phyloP scores from a whole-genome alignment of 2,113 vertebrate genomes.

The Heterocephalus glaber region DNA sequence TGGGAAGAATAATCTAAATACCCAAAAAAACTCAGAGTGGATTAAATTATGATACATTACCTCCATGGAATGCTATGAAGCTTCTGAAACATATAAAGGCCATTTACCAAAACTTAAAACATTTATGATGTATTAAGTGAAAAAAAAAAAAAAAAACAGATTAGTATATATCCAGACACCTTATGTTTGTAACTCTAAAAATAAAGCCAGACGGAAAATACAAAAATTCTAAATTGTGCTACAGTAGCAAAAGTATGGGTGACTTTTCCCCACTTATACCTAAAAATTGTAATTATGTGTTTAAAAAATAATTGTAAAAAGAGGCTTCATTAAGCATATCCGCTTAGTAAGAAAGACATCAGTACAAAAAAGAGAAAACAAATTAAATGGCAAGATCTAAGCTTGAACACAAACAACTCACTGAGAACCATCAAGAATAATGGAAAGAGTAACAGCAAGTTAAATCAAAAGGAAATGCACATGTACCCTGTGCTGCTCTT shows the following conservation, averaged over 20 bases:
- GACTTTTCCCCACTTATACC: background rate
- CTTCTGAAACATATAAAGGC: background rate
- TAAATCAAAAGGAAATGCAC: background rate
- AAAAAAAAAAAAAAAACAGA: background rate
- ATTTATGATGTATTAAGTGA: background rate
- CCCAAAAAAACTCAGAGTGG: background rate
- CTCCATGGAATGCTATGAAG: background rate
- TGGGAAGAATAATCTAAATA: background rate
- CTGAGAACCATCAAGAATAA: background rate
- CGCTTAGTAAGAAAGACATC: background rate
- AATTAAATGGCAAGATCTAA: background rate
- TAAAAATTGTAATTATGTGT: background rate
- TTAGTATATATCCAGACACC: background rate
- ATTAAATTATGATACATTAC: background rate
- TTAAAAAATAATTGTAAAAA: conserved; percentile 12
- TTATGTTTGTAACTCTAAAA: background rate
- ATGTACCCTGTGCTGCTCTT: background rate
- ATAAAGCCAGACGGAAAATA: background rate
- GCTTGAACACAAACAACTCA: background rate
- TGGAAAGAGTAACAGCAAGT: background rate
- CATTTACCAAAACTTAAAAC: background rate
- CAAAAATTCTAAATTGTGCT: background rate
- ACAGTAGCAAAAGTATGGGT: background rate
- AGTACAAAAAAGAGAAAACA: background rate
- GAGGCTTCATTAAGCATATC: background rate